Percentiles rank a stretch among this genome's conserved stretches.
These are phyloP conservation scores for Himantopus leucocephalus DNA, from an alignment of 2,113 vertebrate species.

Conservation along the genomic window DNA sequence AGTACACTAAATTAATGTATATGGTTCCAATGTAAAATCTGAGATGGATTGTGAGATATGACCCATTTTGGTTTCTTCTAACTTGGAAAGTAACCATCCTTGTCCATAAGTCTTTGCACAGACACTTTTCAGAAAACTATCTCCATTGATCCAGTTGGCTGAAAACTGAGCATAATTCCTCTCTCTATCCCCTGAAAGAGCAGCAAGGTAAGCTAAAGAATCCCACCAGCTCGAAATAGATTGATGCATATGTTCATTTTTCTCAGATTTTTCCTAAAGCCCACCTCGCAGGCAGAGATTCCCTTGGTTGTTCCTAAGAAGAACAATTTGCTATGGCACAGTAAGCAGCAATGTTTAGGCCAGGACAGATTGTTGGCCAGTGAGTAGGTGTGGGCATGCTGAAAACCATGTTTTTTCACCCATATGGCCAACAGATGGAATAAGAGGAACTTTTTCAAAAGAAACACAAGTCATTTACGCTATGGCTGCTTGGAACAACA, in stretches of 20 bases:
- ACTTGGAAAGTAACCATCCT: neutral
- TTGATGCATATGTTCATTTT: constrained; percentile 24
- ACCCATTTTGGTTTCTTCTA: neutral
- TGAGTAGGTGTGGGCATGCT: neutral
- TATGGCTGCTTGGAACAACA: constrained; percentile 28
- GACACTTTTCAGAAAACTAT: neutral
- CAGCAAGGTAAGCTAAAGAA: neutral
- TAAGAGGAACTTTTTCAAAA: neutral
- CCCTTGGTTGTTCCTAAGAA: neutral
- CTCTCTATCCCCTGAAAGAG: neutral
- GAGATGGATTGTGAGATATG: neutral
- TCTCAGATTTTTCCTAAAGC: constrained; percentile 15
- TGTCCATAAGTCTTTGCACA: neutral
- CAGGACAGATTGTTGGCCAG: constrained; percentile 45
- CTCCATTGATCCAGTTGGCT: neutral
- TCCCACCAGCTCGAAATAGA: neutral
- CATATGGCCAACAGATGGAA: constrained; percentile 54
- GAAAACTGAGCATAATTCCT: neutral
- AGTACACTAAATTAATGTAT: neutral
- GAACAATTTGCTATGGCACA: constrained; percentile 1
- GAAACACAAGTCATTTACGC: constrained; percentile 9
- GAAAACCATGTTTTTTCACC: constrained; percentile 9
- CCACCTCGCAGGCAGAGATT: neutral
- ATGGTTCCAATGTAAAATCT: neutral
- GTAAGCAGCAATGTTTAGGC: constrained; percentile 8